Evolutionary conservation across 2,888 invertebrate species (phyloP).

Genomic region (Ophion obscuratus): DNA sequence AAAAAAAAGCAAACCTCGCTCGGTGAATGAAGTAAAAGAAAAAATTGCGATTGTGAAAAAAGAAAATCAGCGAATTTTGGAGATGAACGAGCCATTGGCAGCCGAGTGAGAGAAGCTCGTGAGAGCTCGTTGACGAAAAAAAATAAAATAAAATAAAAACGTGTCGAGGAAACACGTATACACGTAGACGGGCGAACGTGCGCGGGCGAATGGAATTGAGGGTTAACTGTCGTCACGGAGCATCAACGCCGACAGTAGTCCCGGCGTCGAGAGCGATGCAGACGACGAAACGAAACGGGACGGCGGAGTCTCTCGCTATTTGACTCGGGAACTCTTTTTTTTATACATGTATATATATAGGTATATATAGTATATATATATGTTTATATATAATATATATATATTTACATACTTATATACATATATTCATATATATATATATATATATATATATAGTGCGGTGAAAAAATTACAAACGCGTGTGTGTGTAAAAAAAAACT

Average conservation of each 20-base stretch:
- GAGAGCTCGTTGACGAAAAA: background rate
- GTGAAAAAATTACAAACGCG: background rate
- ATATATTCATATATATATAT: background rate
- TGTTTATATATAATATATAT: background rate
- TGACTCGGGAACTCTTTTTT: constrained; percentile 41
- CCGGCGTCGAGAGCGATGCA: constrained; percentile 57
- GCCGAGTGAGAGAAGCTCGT: background rate
- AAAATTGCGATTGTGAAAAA: background rate
- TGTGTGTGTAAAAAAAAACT: background rate
- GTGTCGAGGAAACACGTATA: constrained; percentile 43
- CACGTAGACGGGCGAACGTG: constrained; percentile 50
- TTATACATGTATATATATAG: constrained; percentile 1
- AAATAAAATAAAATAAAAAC: background rate
- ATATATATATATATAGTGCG: too few species aligned
- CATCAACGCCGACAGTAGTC: constrained; percentile 54
- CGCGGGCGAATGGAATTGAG: constrained; percentile 60
- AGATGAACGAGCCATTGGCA: background rate
- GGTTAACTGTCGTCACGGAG: constrained; percentile 57
- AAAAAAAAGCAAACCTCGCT: background rate
- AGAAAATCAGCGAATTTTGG: background rate
- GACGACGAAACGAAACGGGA: constrained; percentile 55
- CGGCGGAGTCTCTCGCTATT: constrained; percentile 40
- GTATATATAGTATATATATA: constrained; percentile 12
- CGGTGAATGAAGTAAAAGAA: background rate
- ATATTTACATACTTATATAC: background rate